A percentile compares a stretch with the other conserved stretches of the same genome.
phyloP scores from a whole-genome alignment of 2,113 vertebrate genomes.

The Sigmodon hispidus region DNA sequence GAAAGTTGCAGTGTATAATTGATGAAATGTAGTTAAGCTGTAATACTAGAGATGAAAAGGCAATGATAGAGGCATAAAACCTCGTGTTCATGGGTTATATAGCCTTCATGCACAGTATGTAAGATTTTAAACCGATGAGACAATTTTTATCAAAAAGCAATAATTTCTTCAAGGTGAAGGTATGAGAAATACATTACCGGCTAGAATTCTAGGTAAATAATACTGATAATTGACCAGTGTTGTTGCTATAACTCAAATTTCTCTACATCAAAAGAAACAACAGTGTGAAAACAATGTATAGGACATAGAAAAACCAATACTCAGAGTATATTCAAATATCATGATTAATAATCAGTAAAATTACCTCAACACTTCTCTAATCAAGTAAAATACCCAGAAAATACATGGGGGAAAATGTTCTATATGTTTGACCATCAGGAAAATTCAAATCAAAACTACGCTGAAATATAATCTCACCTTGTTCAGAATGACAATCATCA shows the following conservation, averaged over 20 bases:
- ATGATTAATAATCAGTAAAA: background rate
- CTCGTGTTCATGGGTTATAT: background rate
- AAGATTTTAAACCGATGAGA: background rate
- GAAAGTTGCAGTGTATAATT: background rate
- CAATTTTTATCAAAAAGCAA: background rate
- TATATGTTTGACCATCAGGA: background rate
- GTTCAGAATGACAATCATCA: background rate
- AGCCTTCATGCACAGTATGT: background rate
- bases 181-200: background rate
- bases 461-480: background rate
- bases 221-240: too few species aligned
- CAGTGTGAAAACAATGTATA: background rate
- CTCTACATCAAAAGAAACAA: background rate
- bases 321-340: background rate
- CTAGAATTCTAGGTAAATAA: background rate
- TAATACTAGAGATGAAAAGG: background rate
- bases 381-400: background rate
- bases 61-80: background rate
- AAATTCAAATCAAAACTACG: background rate
- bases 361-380: background rate
- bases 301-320: background rate
- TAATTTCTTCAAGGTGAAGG: background rate
- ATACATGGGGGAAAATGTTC: background rate
- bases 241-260: background rate
- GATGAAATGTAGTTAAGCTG: background rate